Base-by-base conservation (phyloP, 2,113 vertebrate genomes). In the Phaethon lepturus region DNA sequence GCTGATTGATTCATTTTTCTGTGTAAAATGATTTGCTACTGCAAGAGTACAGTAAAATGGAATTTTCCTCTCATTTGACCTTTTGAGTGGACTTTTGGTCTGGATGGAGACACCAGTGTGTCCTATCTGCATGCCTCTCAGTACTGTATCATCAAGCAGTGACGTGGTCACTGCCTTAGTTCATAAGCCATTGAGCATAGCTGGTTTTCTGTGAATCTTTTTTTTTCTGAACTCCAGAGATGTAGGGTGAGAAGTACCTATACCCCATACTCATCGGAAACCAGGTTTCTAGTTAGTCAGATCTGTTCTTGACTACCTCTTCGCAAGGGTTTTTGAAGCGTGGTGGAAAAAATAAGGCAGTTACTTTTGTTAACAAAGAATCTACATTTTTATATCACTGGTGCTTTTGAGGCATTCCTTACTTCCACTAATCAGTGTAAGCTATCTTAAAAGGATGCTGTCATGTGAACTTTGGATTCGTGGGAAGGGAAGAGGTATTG, bases 401-500 rank as follows among this genome's bases (percentile, higher is more conserved):
- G 2, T 17, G 15, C 84, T 97, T 94, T 96, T 49, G 84, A 93
- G 33, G 40, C 50, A 49, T 18, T 84, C 0, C 0, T 74, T 74
- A 29, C 60, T 91, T 95, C 29, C 25, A 50, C 78, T 92, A n/a
- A 52, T 67, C 17, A 19, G 52, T n/a, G 31, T 44, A 75, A 95
- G 17, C 53, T 68, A 17, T 76, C 66, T 89, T 35, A 33, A 58
- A 89, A 75, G 53, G 58, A 69, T 83, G 15, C 40, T 75, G 45
- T 75, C 1, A 3, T 22, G n/a, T 73, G 86, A 89, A 78, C 53
- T 78, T 91, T 52, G 24, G 31, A 81, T 88, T 55, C 63, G 17
- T 95, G 44, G 38, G 84, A 86, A 91, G n/a, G 64, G 33, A 93
- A 94, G 68, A 83, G 60, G 38, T 93, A 38, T 91, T 94, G 64